phyloP scores from a whole-genome alignment of 2,113 vertebrate genomes.

The Oxygymnocypris stewartii region DNA sequence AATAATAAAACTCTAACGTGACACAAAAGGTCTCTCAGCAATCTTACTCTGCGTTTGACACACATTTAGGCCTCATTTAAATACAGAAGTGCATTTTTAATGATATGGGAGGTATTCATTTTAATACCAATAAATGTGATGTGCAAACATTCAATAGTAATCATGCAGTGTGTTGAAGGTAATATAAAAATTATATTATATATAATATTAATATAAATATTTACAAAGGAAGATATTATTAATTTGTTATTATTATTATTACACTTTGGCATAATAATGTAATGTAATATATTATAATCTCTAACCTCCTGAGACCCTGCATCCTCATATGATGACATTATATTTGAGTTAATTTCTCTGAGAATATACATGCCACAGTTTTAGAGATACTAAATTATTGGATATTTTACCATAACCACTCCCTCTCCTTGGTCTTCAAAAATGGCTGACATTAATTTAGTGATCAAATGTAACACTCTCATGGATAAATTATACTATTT shows the following conservation, averaged over 20 bases:
- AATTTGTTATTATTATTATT: background rate
- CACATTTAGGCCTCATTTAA: background rate
- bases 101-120: background rate
- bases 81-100: background rate
- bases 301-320: too few relatives aligned
- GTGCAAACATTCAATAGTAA: background rate
- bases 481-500: too few relatives aligned
- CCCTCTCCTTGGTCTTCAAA: too few relatives aligned
- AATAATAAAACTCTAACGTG: constrained; percentile 3
- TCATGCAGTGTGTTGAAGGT: background rate
- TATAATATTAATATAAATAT: background rate
- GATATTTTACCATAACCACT: too few relatives aligned
- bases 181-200: background rate
- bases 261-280: background rate
- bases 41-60: background rate
- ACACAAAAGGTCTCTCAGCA: background rate
- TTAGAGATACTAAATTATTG: too few relatives aligned
- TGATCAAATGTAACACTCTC: too few relatives aligned
- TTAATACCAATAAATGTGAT: background rate
- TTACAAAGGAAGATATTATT: background rate
- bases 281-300: background rate
- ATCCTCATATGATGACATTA: too few relatives aligned
- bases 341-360: too few relatives aligned
- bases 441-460: too few relatives aligned
- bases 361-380: too few relatives aligned